Base-by-base conservation (phyloP, 37 sponge, comb jelly and placozoan species). In the Diacarnus erythraeanus region DNA sequence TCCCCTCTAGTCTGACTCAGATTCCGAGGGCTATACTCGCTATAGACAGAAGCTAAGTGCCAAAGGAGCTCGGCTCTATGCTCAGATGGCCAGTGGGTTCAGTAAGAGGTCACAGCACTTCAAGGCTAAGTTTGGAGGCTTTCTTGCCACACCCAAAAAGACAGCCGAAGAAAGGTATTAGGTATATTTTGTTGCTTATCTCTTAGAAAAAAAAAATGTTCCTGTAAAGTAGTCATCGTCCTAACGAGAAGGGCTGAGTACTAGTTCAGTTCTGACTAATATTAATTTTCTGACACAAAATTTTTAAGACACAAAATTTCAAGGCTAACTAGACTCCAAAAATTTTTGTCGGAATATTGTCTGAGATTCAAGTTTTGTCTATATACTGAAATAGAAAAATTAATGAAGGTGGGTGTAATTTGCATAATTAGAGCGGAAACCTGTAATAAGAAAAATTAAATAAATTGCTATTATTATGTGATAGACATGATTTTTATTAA, bases 61-160 rank as follows among this genome's bases (percentile, higher is more conserved):
- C 10, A 82, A 91, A 76, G 83, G 91, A 22, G 86, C 91, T n/a
- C 41, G 73, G 76, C 41, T 86, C 63, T 86, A 86, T 51, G 33
- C 87, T 0, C 58, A 81, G 18, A 42, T 90, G 42, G 57, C 91
- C 42, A 33, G 63, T 23, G 87, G 91, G 0, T 51, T 86, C 65
- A 79, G 61, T 56, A 83, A 74, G 20, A 82, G 39, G 77, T 86
- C 87, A 30, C 80, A 78, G 37, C 41, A 80, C 4, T 64, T 91
- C 15, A 82, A 64, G 70, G 72, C 44, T 0, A 81, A 36, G 29
- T 27, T 90, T 15, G 57, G 73, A 5, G 23, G 65, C 38, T 74
- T 85, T 36, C 81, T 70, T 69, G 26, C 41, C 0, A 38, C 76
- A 40, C 68, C 73, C 22, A 80, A 75, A 37, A 67, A 87, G 17